These are phyloP conservation scores for Antheraea assamensis DNA, from an alignment of 2,888 invertebrate genomes.

Conservation along the genomic window DNA sequence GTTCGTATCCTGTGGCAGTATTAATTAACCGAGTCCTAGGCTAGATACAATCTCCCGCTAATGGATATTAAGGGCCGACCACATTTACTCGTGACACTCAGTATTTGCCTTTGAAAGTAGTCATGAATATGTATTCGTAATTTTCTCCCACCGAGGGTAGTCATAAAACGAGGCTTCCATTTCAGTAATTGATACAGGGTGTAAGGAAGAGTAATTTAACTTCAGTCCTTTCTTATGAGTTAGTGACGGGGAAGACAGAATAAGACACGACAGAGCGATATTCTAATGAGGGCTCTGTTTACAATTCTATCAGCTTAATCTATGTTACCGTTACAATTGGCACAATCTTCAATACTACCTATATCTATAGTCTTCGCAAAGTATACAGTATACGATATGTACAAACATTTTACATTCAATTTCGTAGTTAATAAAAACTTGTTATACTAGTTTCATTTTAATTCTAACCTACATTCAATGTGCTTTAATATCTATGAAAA, in stretches of 20 bases:
- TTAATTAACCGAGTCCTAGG: slow-evolving; percentile 19
- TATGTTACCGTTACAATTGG: too few species aligned
- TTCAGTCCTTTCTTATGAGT: background rate
- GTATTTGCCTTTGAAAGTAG: background rate
- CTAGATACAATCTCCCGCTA: slow-evolving; percentile 23
- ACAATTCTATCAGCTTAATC: background rate
- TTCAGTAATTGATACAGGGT: slow-evolving; percentile 20
- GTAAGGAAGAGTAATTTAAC: slow-evolving; percentile 3
- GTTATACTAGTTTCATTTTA: too few species aligned
- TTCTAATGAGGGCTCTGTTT: background rate
- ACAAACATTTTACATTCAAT: too few species aligned
- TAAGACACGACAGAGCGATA: background rate
- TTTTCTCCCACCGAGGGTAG: background rate
- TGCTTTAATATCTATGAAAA: too few species aligned
- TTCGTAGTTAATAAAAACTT: too few species aligned
- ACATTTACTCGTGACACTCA: slow-evolving; percentile 16
- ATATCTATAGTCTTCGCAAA: too few species aligned
- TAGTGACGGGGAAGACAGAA: background rate
- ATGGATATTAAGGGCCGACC: slow-evolving; percentile 21
- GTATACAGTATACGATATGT: too few species aligned
- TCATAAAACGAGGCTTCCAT: slow-evolving; percentile 11
- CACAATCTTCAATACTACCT: too few species aligned
- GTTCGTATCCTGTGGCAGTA: slow-evolving; percentile 15
- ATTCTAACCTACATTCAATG: too few species aligned
- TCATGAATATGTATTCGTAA: slow-evolving; percentile 24